phyloP scores from a whole-genome alignment of 2,888 invertebrate genomes.

The Tuberolachnus salignus region DNA sequence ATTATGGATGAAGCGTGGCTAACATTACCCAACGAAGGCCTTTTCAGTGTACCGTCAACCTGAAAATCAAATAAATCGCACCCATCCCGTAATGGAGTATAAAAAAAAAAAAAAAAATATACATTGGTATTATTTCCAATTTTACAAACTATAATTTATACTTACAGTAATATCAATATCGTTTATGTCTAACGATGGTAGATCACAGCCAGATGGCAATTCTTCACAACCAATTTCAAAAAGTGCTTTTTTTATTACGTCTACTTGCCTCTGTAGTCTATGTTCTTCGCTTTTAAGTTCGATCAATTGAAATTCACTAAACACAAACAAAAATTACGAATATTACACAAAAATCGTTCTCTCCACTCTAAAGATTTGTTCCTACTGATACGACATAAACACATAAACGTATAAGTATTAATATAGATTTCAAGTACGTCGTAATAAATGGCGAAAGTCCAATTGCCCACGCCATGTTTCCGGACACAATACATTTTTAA shows the following conservation, averaged over 20 bases:
- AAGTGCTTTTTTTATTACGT: constrained; percentile 82
- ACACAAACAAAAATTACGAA: background rate
- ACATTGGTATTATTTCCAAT: background rate
- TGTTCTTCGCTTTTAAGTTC: constrained; percentile 83
- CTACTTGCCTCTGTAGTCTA: constrained; percentile 80
- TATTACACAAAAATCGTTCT: constrained; percentile 4
- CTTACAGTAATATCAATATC: constrained; percentile 49
- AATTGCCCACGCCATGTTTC: constrained; percentile 39
- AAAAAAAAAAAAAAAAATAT: background rate
- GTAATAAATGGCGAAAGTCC: constrained; percentile 38
- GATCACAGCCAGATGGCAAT: constrained; percentile 82
- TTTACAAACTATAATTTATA: background rate
- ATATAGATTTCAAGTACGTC: constrained; percentile 54
- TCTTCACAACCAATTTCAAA: constrained; percentile 88
- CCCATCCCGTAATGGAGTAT: background rate
- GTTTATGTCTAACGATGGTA: constrained; percentile 66
- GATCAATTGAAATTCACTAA: constrained; percentile 68
- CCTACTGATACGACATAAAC: constrained; percentile 10
- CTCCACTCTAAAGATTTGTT: background rate
- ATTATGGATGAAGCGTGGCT: constrained; percentile 54
- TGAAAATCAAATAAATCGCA: constrained; percentile 23
- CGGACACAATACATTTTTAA: background rate
- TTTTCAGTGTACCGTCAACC: constrained; percentile 57
- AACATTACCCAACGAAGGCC: constrained; percentile 58
- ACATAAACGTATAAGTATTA: constrained; percentile 30